Base-by-base conservation (phyloP, 1,140 invertebrate genomes). In the Zaprionus camerounensis region DNA sequence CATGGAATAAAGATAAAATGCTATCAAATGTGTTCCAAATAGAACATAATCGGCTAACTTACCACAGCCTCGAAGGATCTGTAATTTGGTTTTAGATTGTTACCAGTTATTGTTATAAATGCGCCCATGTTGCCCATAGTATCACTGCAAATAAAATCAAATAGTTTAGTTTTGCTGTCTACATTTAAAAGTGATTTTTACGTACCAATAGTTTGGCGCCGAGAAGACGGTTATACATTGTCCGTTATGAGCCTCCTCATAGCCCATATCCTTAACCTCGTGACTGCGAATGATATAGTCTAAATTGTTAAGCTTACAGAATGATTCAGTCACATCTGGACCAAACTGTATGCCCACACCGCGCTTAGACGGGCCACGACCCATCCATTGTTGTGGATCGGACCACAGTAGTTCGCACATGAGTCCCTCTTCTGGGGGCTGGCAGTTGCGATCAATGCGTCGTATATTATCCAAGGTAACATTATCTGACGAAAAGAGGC, bases 351-450 rank as follows among this genome's bases (percentile, higher is more conserved):
- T 96, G 22, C 99, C 99, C 5, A 99, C 98, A 3, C 99, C 99
- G 71, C 99, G 95, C 93, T 99, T 99, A 76, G 98, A 99, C 0
- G 98, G 97, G 1, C 97, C 95, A 41, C 97, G 94, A 0, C 99
- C 99, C 55, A 92, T 85, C 92, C 96, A 95, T 9, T 96, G 96
- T 92, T 99, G 98, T 0, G 99, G 99, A 94, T 99, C 99, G 1
- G 98, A 99, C 99, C 99, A 99, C 9, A 99, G 94, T 58, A 99
- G 93, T 92, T 99, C 99, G 92, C 98, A 99, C 99, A 99, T 99
- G 44, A 97, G 93, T 75, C 97, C 98, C 91, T 98, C 97, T 84
- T 99, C 98, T 1, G 99, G 98, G n/a, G 99, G 99, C 92, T 99
- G 98, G 71, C 97, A 95, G 93, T 99, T 98, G 88, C 99, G 95